Percentiles rank a stretch among this genome's conserved stretches.
These are phyloP conservation scores for Coluber constrictor DNA, from an alignment of 2,797 vertebrate genomes.

Conservation along the genomic window DNA sequence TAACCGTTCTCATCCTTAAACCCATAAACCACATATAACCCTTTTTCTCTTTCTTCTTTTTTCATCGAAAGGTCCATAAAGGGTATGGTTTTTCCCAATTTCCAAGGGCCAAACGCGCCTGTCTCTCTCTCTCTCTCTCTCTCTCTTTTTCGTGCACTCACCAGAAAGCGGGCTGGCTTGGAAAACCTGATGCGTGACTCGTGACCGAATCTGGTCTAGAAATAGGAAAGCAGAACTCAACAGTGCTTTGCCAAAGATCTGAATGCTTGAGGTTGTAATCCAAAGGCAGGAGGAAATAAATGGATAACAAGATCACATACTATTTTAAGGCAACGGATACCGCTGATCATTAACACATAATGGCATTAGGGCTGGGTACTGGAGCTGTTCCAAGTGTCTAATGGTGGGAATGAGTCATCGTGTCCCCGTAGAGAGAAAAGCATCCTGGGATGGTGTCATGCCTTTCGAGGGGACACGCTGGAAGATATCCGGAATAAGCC, in stretches of 20 bases:
- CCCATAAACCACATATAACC: not conserved
- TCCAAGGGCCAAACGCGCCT: not conserved
- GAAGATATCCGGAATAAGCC: slow-evolving; percentile 31
- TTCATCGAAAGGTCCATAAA: not conserved
- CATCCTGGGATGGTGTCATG: slow-evolving; percentile 52
- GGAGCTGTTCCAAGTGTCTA: slow-evolving; percentile 50
- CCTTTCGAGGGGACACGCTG: slow-evolving; percentile 47
- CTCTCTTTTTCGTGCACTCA: too few species aligned
- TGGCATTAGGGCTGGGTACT: slow-evolving; percentile 51
- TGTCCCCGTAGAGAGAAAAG: slow-evolving; percentile 49
- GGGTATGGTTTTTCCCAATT: not conserved
- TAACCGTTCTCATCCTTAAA: not conserved
- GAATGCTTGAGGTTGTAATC: not conserved
- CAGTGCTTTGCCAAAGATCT: not conserved
- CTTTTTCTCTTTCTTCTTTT: not conserved
- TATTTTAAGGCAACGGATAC: slow-evolving; percentile 34
- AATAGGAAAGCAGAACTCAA: not conserved
- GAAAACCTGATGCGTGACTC: not conserved
- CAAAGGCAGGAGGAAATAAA: not conserved
- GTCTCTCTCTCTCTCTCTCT: too few species aligned
- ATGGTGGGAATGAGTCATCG: slow-evolving; percentile 52
- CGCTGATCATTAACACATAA: slow-evolving; percentile 59
- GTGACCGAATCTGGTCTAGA: not conserved
- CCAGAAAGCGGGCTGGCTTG: not conserved
- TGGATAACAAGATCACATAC: slow-evolving; percentile 5